Conservation (phyloP, 2,888 invertebrate species). For the Stenolophus ochropezus region DNA sequence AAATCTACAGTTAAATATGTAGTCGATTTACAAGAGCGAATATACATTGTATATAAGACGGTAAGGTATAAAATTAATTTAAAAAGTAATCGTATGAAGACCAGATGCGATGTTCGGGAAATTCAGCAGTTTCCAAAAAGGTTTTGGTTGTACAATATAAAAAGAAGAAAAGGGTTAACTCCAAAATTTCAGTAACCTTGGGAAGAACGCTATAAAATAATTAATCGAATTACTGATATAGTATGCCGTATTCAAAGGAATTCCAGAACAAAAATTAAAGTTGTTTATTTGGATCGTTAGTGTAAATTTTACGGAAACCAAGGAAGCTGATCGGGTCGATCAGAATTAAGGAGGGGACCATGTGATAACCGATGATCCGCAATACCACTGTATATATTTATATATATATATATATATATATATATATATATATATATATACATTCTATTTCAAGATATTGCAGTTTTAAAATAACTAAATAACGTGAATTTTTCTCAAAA, state of each 20-base stretch:
- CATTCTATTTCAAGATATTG: too few relatives aligned
- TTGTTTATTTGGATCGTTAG: background rate
- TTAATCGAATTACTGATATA: background rate
- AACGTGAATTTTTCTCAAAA: too few relatives aligned
- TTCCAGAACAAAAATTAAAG: background rate
- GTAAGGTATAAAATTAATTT: conserved; percentile 15
- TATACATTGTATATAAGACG: background rate
- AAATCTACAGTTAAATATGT: background rate
- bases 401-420: too few relatives aligned
- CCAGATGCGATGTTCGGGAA: conserved; percentile 54
- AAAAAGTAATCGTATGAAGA: conserved; percentile 56
- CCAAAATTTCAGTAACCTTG: background rate
- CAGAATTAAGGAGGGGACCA: too few relatives aligned
- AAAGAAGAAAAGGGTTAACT: background rate
- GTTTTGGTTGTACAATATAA: background rate
- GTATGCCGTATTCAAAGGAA: background rate
- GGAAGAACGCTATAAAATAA: background rate
- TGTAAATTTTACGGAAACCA: too few relatives aligned
- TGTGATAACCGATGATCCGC: too few relatives aligned
- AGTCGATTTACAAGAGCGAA: conserved; percentile 4
- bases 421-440: too few relatives aligned
- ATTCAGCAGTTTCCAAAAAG: conserved; percentile 51
- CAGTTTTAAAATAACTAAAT: too few relatives aligned
- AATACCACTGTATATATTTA: too few relatives aligned
- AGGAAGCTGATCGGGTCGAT: too few relatives aligned